A percentile compares a stretch with the other conserved stretches of the same genome.
Evolutionary conservation across 2,797 vertebrate species (phyloP).

Genomic region (Benthosema pterotum): DNA sequence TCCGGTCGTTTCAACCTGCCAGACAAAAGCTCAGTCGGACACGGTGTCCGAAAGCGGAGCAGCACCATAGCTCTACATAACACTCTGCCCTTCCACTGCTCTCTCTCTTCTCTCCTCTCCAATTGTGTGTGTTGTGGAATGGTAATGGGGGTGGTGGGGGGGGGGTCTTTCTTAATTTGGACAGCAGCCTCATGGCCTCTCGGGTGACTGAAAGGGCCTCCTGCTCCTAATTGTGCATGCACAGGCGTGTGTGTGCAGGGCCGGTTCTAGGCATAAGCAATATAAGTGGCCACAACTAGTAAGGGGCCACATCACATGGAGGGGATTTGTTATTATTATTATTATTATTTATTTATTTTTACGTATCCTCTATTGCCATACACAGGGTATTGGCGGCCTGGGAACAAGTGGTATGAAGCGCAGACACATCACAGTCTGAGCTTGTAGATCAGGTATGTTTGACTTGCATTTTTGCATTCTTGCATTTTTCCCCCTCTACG

Average conservation of each 20-base stretch:
- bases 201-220: slow-evolving; percentile 58
- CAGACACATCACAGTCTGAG: too few relatives aligned
- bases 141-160: slow-evolving; percentile 58
- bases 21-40: slow-evolving; percentile 19
- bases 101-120: slow-evolving; percentile 27
- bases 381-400: too few relatives aligned
- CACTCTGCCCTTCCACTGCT: slow-evolving; percentile 16
- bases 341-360: too few relatives aligned
- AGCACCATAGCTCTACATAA: slow-evolving; percentile 17
- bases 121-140: slow-evolving; percentile 55
- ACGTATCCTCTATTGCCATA: too few relatives aligned
- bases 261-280: too few relatives aligned
- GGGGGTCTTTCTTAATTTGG: slow-evolving; percentile 74
- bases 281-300: too few relatives aligned
- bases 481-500: too few relatives aligned
- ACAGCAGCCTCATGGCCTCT: slow-evolving; percentile 50
- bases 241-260: slow-evolving; percentile 20
- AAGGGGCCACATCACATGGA: too few relatives aligned
- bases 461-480: too few relatives aligned
- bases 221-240: slow-evolving; percentile 57
- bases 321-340: too few relatives aligned
- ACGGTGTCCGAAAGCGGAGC: slow-evolving; percentile 33
- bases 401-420: too few relatives aligned
- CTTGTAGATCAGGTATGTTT: too few relatives aligned
- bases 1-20: slow-evolving; percentile 9